Evolutionary conservation across 2,797 vertebrate genomes (phyloP).

Genomic region (Molossus molossus): DNA sequence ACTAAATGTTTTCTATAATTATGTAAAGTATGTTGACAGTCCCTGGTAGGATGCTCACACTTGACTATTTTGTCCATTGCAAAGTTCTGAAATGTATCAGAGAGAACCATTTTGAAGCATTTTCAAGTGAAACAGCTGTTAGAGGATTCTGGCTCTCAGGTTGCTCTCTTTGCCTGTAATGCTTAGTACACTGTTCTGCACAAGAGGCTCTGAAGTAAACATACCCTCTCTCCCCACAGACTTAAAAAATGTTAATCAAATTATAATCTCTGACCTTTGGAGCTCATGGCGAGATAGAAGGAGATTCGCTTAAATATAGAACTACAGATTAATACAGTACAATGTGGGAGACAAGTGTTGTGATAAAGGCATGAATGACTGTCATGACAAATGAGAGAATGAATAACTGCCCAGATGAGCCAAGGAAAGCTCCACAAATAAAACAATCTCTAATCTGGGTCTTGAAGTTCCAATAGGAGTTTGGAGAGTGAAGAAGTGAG

Average conservation of each 20-base stretch:
- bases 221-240: neutral
- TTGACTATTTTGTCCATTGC: constrained; percentile 68
- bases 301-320: neutral
- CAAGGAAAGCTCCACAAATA: neutral
- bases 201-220: neutral
- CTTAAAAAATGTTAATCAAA: neutral
- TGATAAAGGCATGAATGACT: neutral
- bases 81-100: constrained; percentile 64
- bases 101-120: constrained; percentile 42
- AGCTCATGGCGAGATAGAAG: neutral
- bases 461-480: constrained; percentile 9
- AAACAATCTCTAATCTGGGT: neutral
- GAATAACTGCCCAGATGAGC: neutral
- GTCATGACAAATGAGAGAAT: neutral
- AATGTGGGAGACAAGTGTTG: neutral
- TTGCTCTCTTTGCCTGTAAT: neutral
- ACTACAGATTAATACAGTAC: neutral
- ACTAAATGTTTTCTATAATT: constrained; percentile 81
- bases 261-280: neutral
- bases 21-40: constrained; percentile 76
- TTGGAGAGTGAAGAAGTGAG: neutral
- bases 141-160: neutral
- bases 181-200: neutral
- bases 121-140: constrained; percentile 52
- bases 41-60: constrained; percentile 62